Evolutionary conservation across 2,797 vertebrate species (phyloP).

Genomic region (Eulemur rubriventer): DNA sequence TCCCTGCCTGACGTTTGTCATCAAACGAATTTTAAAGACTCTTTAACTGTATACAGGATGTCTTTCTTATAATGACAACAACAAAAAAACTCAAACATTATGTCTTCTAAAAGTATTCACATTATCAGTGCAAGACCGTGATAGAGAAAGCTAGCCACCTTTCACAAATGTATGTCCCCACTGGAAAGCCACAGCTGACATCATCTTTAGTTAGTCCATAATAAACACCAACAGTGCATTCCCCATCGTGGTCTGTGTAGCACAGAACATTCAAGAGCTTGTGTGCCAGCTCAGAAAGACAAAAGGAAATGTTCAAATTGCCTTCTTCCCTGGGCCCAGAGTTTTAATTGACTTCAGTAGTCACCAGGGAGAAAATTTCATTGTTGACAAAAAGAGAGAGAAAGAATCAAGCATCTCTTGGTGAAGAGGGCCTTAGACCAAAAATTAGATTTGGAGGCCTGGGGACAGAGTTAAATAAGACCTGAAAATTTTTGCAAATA

Average conservation of each 20-base stretch:
- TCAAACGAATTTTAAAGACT: not conserved
- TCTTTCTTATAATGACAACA: slow-evolving; percentile 13
- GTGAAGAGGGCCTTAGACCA: not conserved
- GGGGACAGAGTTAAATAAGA: not conserved
- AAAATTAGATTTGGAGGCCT: slow-evolving; percentile 18
- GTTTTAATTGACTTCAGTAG: not conserved
- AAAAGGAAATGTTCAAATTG: not conserved
- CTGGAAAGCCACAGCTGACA: not conserved
- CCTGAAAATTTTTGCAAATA: not conserved
- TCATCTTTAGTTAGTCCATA: not conserved
- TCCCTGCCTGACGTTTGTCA: not conserved
- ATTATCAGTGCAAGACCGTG: not conserved
- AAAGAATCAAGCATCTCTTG: slow-evolving; percentile 8
- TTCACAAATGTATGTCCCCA: not conserved
- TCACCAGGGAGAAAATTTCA: not conserved
- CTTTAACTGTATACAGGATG: not conserved
- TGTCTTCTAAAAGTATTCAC: not conserved
- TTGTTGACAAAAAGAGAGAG: not conserved
- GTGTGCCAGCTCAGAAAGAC: not conserved
- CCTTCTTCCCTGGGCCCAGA: not conserved
- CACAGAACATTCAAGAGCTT: not conserved
- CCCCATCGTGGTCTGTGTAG: not conserved
- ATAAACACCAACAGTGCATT: not conserved
- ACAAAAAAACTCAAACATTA: not conserved
- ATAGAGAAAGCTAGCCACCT: not conserved